Percentiles rank a stretch among this genome's conserved stretches.
These are phyloP conservation scores for Bolinopsis microptera DNA, from an alignment of 37 sponge, comb jelly and placozoan genomes.

Conservation along the genomic window DNA sequence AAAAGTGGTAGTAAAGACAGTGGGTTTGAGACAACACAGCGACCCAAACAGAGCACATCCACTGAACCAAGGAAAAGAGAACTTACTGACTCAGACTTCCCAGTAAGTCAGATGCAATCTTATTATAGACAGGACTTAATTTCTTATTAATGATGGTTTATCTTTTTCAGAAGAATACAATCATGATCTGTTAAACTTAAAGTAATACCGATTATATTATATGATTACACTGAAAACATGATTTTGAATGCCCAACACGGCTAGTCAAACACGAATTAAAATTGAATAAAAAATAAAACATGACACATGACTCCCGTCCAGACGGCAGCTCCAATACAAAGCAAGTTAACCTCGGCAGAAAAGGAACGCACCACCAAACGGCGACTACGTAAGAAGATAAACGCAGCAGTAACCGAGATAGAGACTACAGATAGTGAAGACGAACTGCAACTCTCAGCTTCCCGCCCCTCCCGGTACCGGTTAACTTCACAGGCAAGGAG, in stretches of 20 bases:
- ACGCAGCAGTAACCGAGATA: conserved; percentile 13
- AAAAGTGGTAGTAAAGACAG: conserved; percentile 55
- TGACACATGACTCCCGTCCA: too few species aligned
- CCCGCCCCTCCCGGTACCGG: conserved; percentile 21
- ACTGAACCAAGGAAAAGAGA: background rate
- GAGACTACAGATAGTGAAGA: conserved; percentile 60
- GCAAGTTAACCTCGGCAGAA: background rate
- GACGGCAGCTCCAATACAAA: background rate
- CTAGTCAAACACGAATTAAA: too few species aligned
- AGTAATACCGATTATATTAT: too few species aligned
- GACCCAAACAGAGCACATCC: background rate
- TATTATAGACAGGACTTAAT: too few species aligned
- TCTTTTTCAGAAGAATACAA: too few species aligned
- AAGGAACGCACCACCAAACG: conserved; percentile 34
- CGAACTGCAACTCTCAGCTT: conserved; percentile 8
- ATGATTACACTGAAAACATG: too few species aligned
- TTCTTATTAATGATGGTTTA: too few species aligned
- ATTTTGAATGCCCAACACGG: too few species aligned
- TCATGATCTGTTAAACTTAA: too few species aligned
- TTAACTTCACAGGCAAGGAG: background rate
- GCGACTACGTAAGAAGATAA: conserved; percentile 39
- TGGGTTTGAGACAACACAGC: conserved; percentile 46
- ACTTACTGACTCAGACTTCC: background rate
- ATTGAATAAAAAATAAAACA: too few species aligned
- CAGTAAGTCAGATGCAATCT: too few species aligned